These are phyloP conservation scores for Scytalopus superciliaris DNA, from an alignment of 2,113 vertebrate species.

Conservation along the genomic window DNA sequence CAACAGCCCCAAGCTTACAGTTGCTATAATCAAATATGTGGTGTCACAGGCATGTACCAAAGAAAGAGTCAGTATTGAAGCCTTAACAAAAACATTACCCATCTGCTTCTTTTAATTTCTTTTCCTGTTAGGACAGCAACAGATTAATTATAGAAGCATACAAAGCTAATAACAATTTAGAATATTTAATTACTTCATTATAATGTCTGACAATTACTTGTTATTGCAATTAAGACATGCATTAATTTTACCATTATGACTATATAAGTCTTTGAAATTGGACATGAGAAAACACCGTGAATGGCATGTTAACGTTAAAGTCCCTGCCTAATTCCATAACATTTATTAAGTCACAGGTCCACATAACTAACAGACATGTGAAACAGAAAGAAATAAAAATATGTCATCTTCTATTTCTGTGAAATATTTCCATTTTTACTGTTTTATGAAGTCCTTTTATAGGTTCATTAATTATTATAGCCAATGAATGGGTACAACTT, in stretches of 20 bases:
- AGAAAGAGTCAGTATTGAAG: not conserved
- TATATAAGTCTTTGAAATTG: not conserved
- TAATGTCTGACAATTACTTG: not conserved
- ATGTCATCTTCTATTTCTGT: not conserved
- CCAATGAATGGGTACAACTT: not conserved
- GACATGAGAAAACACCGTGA: not conserved
- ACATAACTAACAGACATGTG: not conserved
- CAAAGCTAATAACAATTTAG: not conserved
- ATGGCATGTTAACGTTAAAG: not conserved
- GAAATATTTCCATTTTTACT: conserved; percentile 3
- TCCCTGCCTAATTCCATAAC: not conserved
- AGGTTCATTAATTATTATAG: not conserved
- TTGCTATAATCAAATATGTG: not conserved
- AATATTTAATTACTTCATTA: not conserved
- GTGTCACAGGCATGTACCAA: not conserved
- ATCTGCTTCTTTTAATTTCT: not conserved
- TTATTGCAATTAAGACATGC: not conserved
- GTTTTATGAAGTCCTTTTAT: conserved; percentile 14
- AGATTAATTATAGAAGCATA: not conserved
- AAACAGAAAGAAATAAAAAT: conserved; percentile 10
- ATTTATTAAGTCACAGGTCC: not conserved
- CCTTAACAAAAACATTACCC: not conserved
- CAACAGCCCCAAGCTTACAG: not conserved
- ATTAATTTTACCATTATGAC: not conserved
- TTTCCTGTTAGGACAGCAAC: not conserved